Evolutionary conservation across 2,113 vertebrate species (phyloP), one percentile per base, ranked within the genome.

Genomic region (Ia io): DNA sequence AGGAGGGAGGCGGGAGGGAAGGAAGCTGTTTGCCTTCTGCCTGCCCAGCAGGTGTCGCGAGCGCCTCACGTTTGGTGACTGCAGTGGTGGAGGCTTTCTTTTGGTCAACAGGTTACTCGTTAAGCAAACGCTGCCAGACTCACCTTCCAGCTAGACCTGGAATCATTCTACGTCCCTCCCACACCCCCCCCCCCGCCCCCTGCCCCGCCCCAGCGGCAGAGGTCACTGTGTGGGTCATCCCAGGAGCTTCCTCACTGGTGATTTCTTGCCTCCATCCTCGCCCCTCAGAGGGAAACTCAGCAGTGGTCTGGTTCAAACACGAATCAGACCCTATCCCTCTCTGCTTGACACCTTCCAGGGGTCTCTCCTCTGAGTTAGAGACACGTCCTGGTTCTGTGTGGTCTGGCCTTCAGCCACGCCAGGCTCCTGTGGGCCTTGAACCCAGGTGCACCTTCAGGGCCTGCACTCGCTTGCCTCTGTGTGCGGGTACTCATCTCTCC

Each of bases 61-160:
- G 53, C 0, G 65, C 9, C 93, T 77, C 76, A 71, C 32, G 63
- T 70, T 92, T 49, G 59, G 88, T 90, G 20, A 70, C 0, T 9
- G 18, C 32, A 6, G 3, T 0, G 0, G 17, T 13, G 2, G 42
- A 65, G 8, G 0, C 9, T 7, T 22, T 13, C 12, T 35, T 10
- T 59, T 1, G 2, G 56, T 3, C 56, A 23, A 61, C 56, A 61
- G 56, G 56, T 61, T 59, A 59, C 56, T 59, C 1, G 3, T 59
- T 9, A 59, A 10, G 44, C 56, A 59, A 40, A 22, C 12, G 23
- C 3, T 37, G 9, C 9, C 8, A 74, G 17, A 20, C 23, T 25
- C 32, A 10, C 65, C 42, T 78, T 71, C 9, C n/a, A n/a, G 44
- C 42, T 2, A 40, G 2, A 14, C 42, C 30, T 79, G 67, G 42